phyloP scores from a whole-genome alignment of 2,113 vertebrate species.

The Melospiza georgiana region DNA sequence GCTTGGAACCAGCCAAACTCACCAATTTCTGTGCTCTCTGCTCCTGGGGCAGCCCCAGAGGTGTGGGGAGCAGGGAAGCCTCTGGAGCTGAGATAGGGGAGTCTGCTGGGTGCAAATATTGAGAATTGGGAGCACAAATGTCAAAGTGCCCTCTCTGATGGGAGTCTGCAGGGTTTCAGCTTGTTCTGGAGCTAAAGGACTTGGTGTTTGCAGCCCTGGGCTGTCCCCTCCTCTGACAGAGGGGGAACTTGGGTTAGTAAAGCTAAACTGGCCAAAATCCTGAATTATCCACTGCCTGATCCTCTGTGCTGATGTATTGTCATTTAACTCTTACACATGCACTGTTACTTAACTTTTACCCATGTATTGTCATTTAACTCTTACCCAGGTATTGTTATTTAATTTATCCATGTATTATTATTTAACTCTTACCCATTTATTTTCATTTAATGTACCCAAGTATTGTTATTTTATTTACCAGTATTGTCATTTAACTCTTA shows the following conservation, averaged over 20 bases:
- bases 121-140: neutral
- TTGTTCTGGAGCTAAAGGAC: neutral
- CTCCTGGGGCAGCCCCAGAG: neutral
- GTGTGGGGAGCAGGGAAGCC: neutral
- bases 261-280: neutral
- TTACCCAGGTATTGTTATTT: neutral
- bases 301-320: neutral
- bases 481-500: too few relatives aligned
- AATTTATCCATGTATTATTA: neutral
- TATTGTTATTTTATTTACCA: neutral
- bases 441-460: too few relatives aligned
- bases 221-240: neutral
- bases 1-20: too few relatives aligned
- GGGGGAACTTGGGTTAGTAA: accelerated
- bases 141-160: neutral
- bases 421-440: neutral
- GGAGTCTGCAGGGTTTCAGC: neutral
- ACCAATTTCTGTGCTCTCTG: neutral
- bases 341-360: neutral
- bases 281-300: neutral
- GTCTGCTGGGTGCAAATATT: constrained; percentile 5
- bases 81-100: neutral
- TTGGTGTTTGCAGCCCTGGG: neutral
- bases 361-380: neutral
- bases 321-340: too few relatives aligned